These are phyloP conservation scores for Mormoops blainvillei DNA, from an alignment of 2,113 vertebrate genomes.

Conservation along the genomic window DNA sequence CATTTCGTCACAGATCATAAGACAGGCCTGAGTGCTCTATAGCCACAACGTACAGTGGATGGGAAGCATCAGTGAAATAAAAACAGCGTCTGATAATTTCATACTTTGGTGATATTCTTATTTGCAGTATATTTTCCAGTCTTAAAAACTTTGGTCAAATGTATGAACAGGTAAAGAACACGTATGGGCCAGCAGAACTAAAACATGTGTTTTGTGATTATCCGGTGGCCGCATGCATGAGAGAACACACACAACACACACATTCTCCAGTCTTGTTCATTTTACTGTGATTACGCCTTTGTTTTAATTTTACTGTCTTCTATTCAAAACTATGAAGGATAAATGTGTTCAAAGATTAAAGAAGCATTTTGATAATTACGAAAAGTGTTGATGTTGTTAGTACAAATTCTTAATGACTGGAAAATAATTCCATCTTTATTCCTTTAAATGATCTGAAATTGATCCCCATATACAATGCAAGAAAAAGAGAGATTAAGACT, in stretches of 20 bases:
- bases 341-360: background rate
- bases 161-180: background rate
- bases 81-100: background rate
- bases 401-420: background rate
- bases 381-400: background rate
- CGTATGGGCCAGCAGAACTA: background rate
- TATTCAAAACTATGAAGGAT: background rate
- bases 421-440: background rate
- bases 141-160: background rate
- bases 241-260: background rate
- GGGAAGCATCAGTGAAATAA: background rate
- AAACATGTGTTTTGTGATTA: background rate
- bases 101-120: background rate
- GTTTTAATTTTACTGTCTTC: background rate
- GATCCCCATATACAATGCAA: background rate
- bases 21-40: background rate
- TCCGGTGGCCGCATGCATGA: no score
- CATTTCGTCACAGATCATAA: conserved; percentile 54
- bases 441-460: background rate
- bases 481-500: background rate
- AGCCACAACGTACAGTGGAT: background rate
- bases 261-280: background rate
- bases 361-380: background rate
- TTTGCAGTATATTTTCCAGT: background rate
- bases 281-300: background rate